Conservation (phyloP, 2,888 invertebrate species). For the Apotomis capreana region DNA sequence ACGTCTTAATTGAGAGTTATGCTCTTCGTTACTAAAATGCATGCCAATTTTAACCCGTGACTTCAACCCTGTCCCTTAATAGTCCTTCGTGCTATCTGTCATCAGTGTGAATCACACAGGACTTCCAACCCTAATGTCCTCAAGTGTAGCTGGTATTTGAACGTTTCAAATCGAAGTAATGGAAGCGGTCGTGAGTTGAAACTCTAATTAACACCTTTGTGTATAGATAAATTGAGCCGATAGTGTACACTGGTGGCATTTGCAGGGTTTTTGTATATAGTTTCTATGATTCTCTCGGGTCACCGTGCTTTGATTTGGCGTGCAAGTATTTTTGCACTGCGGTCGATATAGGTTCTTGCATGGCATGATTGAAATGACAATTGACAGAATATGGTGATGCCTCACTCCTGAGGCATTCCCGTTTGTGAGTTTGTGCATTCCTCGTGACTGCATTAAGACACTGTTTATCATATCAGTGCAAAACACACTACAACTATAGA, state of each 20-base stretch:
- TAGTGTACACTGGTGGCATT: conserved; percentile 65
- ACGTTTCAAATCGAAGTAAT: conserved; percentile 53
- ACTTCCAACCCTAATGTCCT: conserved; percentile 49
- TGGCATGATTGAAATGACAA: background rate
- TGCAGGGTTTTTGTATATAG: conserved; percentile 59
- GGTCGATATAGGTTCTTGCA: background rate
- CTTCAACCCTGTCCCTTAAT: conserved; percentile 73
- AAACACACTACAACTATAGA: too few species aligned
- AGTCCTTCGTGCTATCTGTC: conserved; percentile 75
- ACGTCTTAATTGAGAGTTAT: conserved; percentile 69
- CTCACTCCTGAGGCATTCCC: too few species aligned
- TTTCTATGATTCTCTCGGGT: conserved; percentile 45
- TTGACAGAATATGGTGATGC: too few species aligned
- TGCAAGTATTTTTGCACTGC: conserved; percentile 27
- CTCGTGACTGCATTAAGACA: background rate
- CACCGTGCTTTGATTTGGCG: conserved; percentile 24
- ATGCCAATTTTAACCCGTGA: conserved; percentile 78
- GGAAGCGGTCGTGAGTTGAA: conserved; percentile 79
- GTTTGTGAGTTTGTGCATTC: too few species aligned
- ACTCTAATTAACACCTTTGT: conserved; percentile 81
- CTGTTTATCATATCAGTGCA: background rate
- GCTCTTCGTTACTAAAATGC: conserved; percentile 66
- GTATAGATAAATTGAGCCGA: conserved; percentile 79
- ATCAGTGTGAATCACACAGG: conserved; percentile 52
- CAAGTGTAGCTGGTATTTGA: conserved; percentile 50